A percentile compares a stretch with the other conserved stretches of the same genome.
Evolutionary conservation across 1,140 invertebrate genomes (phyloP).

Genomic region (Stegodyphus dumicola): DNA sequence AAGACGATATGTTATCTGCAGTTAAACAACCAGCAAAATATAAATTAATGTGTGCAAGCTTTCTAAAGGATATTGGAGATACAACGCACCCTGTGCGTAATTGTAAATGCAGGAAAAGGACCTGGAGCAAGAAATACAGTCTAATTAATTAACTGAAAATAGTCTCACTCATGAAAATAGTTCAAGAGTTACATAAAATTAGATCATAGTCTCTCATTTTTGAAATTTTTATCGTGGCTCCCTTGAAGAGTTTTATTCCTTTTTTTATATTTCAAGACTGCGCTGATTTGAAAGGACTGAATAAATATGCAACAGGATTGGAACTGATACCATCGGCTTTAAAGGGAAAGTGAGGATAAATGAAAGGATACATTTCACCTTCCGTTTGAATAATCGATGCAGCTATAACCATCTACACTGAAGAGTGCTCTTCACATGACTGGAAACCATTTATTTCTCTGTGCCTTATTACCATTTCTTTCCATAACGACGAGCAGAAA

Average conservation of each 20-base stretch:
- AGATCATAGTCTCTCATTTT: too few species aligned
- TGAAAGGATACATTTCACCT: constrained; percentile 26
- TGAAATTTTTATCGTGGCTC: too few species aligned
- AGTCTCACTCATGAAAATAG: constrained; percentile 5
- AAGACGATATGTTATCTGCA: not conserved
- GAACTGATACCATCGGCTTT: constrained; percentile 39
- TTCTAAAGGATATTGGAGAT: constrained; percentile 7
- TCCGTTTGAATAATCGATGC: constrained; percentile 50
- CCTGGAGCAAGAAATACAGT: not conserved
- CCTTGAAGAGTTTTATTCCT: too few species aligned
- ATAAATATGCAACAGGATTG: constrained; percentile 47
- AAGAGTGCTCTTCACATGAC: constrained; percentile 27
- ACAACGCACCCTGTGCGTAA: constrained; percentile 9
- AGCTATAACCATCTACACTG: constrained; percentile 20
- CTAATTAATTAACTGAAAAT: not conserved
- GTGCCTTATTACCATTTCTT: constrained; percentile 55
- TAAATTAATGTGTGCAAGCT: too few species aligned
- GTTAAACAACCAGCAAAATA: not conserved
- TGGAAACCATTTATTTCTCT: constrained; percentile 51
- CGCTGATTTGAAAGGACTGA: constrained; percentile 26
- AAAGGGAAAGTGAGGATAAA: constrained; percentile 23
- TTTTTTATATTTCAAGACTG: constrained; percentile 22
- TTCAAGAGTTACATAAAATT: too few species aligned
- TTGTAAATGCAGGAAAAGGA: constrained; percentile 52
- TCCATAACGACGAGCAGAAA: constrained; percentile 12